These are phyloP conservation scores for Ephestia elutella DNA, from an alignment of 1,140 invertebrate species.

Conservation along the genomic window DNA sequence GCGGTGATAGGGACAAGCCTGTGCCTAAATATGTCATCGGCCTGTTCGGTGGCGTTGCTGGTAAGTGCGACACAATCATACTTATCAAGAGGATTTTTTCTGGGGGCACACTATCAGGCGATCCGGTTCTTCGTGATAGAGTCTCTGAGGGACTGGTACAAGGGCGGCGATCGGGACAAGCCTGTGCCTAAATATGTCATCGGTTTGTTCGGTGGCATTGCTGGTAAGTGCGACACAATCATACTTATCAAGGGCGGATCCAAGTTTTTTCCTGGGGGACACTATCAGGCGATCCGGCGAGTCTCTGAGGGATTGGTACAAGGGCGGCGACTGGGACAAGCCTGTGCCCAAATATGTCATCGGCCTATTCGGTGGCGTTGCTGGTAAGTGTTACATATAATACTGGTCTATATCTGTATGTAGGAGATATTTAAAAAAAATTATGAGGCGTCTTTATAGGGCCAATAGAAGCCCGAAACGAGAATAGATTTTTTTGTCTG, in stretches of 20 bases:
- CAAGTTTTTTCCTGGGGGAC: too few species aligned
- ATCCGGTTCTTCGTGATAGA: conserved; percentile 99
- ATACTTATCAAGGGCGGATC: too few species aligned
- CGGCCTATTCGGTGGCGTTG: conserved; percentile 92
- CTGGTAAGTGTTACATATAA: conserved; percentile 72
- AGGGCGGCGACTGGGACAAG: conserved; percentile 87
- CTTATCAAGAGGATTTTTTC: too few species aligned
- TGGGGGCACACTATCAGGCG: too few species aligned
- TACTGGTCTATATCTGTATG: too few species aligned
- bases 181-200: conserved; percentile 90
- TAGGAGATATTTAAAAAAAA: too few species aligned
- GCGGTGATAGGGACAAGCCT: conserved; percentile 85
- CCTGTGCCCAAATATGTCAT: conserved; percentile 90
- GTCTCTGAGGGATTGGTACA: conserved; percentile 94
- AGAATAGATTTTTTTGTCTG: too few species aligned
- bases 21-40: conserved; percentile 93
- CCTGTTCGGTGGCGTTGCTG: conserved; percentile 92
- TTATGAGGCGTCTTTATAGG: too few species aligned
- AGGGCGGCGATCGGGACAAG: conserved; percentile 87
- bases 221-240: conserved; percentile 68
- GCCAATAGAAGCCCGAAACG: too few species aligned
- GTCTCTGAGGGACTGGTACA: conserved; percentile 94
- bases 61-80: conserved; percentile 30
- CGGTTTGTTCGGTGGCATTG: conserved; percentile 92
- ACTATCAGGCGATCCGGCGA: conserved; percentile 99